Evolutionary conservation across 2,797 vertebrate species (phyloP).

Genomic region (Cacajao melanocephalus): DNA sequence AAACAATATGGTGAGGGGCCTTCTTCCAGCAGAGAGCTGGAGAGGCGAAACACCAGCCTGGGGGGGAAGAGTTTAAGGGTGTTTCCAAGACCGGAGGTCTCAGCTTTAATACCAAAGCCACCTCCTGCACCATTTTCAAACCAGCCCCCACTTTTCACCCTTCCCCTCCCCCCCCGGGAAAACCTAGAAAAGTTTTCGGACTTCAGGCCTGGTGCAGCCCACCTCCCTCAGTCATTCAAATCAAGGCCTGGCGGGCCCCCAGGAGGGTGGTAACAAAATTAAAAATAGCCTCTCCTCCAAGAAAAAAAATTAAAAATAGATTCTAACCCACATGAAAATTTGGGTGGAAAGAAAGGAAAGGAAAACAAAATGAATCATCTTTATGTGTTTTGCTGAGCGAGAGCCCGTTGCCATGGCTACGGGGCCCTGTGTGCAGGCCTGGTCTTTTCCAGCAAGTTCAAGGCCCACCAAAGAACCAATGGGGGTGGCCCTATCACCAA

Average conservation of each 20-base stretch:
- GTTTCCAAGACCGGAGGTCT: neutral
- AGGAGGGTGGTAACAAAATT: slow-evolving; percentile 70
- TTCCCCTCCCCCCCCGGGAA: neutral
- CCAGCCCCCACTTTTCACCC: neutral
- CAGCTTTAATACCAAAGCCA: neutral
- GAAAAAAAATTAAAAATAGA: slow-evolving; percentile 80
- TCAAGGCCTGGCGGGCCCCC: slow-evolving; percentile 41
- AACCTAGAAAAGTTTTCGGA: slow-evolving; percentile 39
- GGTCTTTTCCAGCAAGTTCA: slow-evolving; percentile 79
- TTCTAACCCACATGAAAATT: slow-evolving; percentile 78
- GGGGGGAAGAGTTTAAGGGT: neutral
- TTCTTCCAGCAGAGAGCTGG: neutral
- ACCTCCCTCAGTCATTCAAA: slow-evolving; percentile 51
- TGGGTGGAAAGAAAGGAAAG: slow-evolving; percentile 79
- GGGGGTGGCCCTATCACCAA: slow-evolving; percentile 33
- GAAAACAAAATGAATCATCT: slow-evolving; percentile 83
- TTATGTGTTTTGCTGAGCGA: slow-evolving; percentile 78
- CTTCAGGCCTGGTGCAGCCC: neutral
- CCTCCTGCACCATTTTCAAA: neutral
- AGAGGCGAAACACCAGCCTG: neutral
- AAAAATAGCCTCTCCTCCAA: slow-evolving; percentile 78
- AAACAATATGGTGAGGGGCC: neutral
- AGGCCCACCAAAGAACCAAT: slow-evolving; percentile 69
- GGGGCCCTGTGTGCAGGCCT: slow-evolving; percentile 66
- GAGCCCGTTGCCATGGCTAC: slow-evolving; percentile 77